Base-by-base conservation (phyloP, 1,140 invertebrate species). In the Leptinotarsa undecemlineata region DNA sequence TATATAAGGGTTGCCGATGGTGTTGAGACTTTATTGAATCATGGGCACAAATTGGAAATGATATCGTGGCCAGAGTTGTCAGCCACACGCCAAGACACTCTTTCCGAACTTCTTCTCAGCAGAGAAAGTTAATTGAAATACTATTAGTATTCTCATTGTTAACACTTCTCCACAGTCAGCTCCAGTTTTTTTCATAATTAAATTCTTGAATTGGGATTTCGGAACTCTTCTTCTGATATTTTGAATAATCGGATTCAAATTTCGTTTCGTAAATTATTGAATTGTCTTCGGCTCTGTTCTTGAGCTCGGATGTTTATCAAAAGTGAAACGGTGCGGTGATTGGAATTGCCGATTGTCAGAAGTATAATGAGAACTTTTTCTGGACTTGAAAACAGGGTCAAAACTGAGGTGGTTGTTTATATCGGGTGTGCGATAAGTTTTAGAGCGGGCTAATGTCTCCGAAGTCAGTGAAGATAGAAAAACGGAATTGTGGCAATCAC, bases 11-110 rank as follows among this genome's bases (percentile, higher is more conserved):
- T 82, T 82, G 77, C 81, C 77, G 77, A 82, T 81, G 79, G 79
- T 81, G 79, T 82, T 78, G 81, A 81, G 80, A 81, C 79, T 79
- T 79, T 82, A 82, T 82, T 81, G 81, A 82, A 80, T 78, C 77
- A 78, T 68, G 74, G 75, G 77, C 51, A 82, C 80, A 82, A 82
- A 82, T 82, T 82, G 81, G 79, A 82, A 81, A 79, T 82, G 81
- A 81, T 81, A 81, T 82, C 81, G 79, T 82, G 79, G 81, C 76
- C 79, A 79, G 67, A 74, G 75, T 76, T 82, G 81, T 82, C 81
- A 82, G 60, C 48, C 62, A 71, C 81, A 82, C 72, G 75, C 78
- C 74, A 75, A 77, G 51, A 57, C 51, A 81, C 80, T 80, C 79
- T 79, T 81, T 80, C 78, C 80, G 63, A 81, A 81, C 80, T 81